phyloP scores from a whole-genome alignment of 2,113 vertebrate genomes.

The Motacilla alba region DNA sequence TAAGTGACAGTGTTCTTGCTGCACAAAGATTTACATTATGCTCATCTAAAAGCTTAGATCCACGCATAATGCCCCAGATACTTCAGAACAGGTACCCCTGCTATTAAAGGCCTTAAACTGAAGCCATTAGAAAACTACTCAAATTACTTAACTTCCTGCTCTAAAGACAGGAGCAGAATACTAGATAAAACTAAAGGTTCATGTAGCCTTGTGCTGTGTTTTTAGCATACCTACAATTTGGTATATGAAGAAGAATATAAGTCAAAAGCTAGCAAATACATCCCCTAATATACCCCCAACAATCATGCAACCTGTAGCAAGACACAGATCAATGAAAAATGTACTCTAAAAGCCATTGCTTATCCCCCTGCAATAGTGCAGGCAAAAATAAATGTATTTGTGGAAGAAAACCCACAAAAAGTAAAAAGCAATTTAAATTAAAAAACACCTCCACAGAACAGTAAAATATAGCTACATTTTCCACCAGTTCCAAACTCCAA shows the following conservation, averaged over 20 bases:
- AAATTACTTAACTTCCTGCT: background rate
- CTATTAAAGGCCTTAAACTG: background rate
- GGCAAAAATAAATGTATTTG: background rate
- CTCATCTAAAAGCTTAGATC: background rate
- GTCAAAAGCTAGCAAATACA: background rate
- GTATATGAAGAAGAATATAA: background rate
- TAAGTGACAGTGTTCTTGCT: background rate
- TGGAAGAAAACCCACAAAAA: accelerated
- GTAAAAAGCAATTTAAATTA: background rate
- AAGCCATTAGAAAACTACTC: background rate
- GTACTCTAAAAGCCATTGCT: background rate
- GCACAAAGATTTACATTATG: background rate
- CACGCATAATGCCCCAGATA: background rate
- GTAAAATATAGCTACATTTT: background rate
- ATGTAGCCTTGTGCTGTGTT: background rate
- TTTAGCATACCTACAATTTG: background rate
- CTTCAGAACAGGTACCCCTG: background rate
- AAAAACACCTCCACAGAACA: background rate
- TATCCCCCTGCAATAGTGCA: background rate
- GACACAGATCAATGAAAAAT: background rate
- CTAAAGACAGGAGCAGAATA: background rate
- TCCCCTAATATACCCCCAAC: background rate
- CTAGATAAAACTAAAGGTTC: background rate
- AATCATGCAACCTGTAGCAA: background rate
- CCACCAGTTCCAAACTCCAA: background rate